Evolutionary conservation across 1,140 invertebrate species (phyloP).

Genomic region (Drosophila aff.): DNA sequence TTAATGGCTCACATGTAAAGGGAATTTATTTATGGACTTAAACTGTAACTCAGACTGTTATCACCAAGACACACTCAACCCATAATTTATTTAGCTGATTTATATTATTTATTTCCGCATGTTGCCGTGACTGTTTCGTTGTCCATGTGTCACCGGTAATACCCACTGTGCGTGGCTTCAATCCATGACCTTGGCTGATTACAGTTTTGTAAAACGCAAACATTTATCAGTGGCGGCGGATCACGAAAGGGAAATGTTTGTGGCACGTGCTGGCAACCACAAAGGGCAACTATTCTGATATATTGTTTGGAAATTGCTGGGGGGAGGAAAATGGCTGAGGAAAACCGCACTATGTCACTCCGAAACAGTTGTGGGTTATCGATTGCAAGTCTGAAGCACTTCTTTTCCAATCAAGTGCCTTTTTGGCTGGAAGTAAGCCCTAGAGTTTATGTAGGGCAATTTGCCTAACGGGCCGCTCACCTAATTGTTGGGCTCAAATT

Average conservation of each 20-base stretch:
- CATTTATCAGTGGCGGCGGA: constrained; percentile 26
- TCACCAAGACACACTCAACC: constrained; percentile 15
- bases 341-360: constrained; percentile 13
- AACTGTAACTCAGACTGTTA: constrained; percentile 20
- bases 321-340: background rate
- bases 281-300: constrained; percentile 36
- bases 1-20: constrained; percentile 20
- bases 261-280: constrained; percentile 47
- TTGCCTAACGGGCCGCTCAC: constrained; percentile 30
- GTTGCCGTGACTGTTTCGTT: constrained; percentile 38
- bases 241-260: constrained; percentile 40
- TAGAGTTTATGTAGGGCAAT: constrained; percentile 58
- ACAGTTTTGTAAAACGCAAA: constrained; percentile 48
- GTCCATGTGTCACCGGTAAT: constrained; percentile 13
- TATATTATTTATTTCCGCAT: constrained; percentile 45
- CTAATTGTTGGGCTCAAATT: constrained; percentile 56
- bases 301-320: constrained; percentile 26
- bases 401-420: background rate
- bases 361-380: constrained; percentile 38
- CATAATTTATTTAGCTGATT: constrained; percentile 39
- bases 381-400: constrained; percentile 8
- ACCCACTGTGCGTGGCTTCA: constrained; percentile 37
- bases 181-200: constrained; percentile 40
- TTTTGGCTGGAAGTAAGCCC: constrained; percentile 12
- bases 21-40: constrained; percentile 31